Evolutionary conservation across 2,113 vertebrate genomes (phyloP).

Genomic region (Psephotus haematonotus): DNA sequence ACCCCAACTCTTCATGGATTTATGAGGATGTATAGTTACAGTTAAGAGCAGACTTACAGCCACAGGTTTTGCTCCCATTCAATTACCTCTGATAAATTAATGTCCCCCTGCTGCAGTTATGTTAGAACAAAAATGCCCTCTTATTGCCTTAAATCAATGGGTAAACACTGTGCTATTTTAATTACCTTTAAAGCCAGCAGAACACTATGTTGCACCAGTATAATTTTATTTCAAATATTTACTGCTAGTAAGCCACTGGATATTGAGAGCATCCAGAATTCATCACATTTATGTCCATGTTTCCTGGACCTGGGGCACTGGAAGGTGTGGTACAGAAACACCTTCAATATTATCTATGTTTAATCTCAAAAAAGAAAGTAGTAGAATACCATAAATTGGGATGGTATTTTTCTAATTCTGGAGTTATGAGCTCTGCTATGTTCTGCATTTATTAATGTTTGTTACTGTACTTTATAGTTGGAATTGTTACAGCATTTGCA

Average conservation of each 20-base stretch:
- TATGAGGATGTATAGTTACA: neutral
- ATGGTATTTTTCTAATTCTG: neutral
- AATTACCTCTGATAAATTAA: neutral
- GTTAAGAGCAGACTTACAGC: neutral
- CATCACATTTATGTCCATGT: neutral
- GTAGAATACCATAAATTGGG: neutral
- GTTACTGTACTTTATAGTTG: neutral
- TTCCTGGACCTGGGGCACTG: neutral
- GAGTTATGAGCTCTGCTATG: neutral
- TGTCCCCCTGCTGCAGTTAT: neutral
- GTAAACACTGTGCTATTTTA: neutral
- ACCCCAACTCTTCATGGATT: neutral
- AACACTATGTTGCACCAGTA: neutral
- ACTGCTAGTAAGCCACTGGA: neutral
- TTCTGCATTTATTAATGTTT: neutral
- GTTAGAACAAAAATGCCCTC: neutral
- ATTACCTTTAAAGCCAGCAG: neutral
- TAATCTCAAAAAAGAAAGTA: neutral
- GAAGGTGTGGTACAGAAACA: neutral
- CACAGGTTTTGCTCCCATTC: neutral
- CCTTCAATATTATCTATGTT: neutral
- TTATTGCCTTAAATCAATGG: neutral
- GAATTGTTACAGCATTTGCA: neutral
- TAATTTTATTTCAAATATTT: neutral
- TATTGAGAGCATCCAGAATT: neutral